phyloP scores from a whole-genome alignment of 2,797 vertebrate species.

The Salmo trutta region DNA sequence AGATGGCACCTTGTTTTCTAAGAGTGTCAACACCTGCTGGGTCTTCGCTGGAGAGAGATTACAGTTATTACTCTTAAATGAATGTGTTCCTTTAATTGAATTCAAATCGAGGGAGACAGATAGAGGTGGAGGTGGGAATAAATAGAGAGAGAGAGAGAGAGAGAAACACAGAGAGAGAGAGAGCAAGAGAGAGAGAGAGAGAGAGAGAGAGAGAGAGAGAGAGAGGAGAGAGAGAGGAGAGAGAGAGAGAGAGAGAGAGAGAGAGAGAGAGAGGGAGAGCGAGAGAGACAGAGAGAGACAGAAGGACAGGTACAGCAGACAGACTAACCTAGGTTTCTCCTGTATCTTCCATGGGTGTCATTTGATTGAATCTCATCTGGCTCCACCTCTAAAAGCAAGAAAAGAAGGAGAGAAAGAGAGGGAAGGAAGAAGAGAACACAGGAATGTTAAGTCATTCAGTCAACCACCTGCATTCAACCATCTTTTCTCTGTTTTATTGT shows the following conservation, averaged over 20 bases:
- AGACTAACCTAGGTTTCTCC: slow-evolving; percentile 61
- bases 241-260: too few species aligned
- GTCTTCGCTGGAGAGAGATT: background rate
- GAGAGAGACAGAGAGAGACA: background rate
- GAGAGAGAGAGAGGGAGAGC: background rate
- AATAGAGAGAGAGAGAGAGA: background rate
- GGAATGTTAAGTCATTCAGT: background rate
- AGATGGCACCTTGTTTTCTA: too few species aligned
- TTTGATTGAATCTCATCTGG: slow-evolving; percentile 59
- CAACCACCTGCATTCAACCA: background rate
- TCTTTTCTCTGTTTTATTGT: too few species aligned
- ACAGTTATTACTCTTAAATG: background rate
- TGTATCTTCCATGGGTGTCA: slow-evolving; percentile 57
- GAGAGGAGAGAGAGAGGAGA: too few species aligned
- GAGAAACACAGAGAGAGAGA: background rate
- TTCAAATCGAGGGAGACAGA: background rate
- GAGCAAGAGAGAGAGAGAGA: too few species aligned
- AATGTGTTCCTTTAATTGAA: too few species aligned
- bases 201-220: background rate
- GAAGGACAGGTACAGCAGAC: background rate
- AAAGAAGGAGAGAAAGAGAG: slow-evolving; percentile 10
- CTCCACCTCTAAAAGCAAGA: slow-evolving; percentile 31
- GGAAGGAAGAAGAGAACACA: slow-evolving; percentile 20
- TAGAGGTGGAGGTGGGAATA: background rate
- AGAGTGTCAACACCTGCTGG: background rate